Percentiles rank a stretch among this genome's conserved stretches.
phyloP scores from a whole-genome alignment of 2,888 invertebrate genomes.

The Epinotia demarniana region DNA sequence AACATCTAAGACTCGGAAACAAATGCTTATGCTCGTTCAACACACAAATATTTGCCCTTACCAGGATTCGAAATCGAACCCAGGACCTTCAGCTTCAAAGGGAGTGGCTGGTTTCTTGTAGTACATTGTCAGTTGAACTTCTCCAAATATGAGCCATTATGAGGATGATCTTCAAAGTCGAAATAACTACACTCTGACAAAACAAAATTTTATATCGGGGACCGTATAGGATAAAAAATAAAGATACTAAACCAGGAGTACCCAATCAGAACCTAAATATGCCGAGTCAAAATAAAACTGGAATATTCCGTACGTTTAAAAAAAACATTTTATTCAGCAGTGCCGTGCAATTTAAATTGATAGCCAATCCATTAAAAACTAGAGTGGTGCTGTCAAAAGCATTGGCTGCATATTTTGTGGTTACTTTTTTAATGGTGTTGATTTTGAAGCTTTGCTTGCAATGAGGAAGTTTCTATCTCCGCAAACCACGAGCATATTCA shows the following conservation, averaged over 20 bases:
- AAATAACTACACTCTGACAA: too few species aligned
- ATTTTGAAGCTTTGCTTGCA: slow-evolving; percentile 5
- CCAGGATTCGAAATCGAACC: too few species aligned
- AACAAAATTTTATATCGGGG: too few species aligned
- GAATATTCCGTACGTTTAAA: background rate
- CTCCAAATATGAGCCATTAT: too few species aligned
- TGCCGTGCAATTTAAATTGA: slow-evolving; percentile 37
- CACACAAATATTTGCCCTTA: too few species aligned
- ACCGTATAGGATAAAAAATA: too few species aligned
- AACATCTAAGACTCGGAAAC: too few species aligned
- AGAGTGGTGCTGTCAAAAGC: slow-evolving; percentile 28
- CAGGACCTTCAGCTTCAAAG: too few species aligned
- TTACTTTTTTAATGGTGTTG: slow-evolving; percentile 10
- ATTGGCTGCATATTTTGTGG: slow-evolving; percentile 24
- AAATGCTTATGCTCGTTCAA: too few species aligned
- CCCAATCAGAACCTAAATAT: background rate
- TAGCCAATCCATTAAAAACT: slow-evolving; percentile 38
- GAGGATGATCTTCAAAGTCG: too few species aligned
- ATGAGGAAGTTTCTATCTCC: slow-evolving; percentile 26
- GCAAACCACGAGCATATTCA: background rate
- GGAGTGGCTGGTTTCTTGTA: too few species aligned
- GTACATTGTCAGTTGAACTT: too few species aligned
- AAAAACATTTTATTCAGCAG: slow-evolving; percentile 13
- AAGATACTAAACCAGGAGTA: background rate
- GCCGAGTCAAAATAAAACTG: background rate